Conservation (phyloP, 2,888 invertebrate species). For the Microplitis deprimator region DNA sequence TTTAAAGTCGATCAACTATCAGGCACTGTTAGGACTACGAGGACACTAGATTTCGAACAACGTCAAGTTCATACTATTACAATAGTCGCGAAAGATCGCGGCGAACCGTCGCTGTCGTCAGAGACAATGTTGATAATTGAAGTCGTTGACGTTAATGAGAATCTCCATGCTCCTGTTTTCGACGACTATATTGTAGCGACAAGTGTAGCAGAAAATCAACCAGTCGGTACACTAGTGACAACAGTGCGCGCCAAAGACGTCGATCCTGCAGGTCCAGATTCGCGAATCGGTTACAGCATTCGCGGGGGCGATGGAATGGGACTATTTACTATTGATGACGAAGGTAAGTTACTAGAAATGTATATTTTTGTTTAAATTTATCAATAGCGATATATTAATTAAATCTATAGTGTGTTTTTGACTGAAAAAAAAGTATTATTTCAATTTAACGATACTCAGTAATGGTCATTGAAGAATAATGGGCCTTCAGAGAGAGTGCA, state of each 20-base stretch:
- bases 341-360: constrained; percentile 76
- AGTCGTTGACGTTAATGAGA: constrained; percentile 95
- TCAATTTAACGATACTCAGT: constrained; percentile 51
- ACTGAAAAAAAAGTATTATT: constrained; percentile 45
- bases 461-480: constrained; percentile 51
- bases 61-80: constrained; percentile 91
- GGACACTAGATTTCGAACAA: constrained; percentile 88
- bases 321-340: constrained; percentile 90
- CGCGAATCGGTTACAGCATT: constrained; percentile 88
- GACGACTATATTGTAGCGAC: constrained; percentile 84
- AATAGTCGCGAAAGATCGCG: constrained; percentile 88
- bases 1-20: constrained; percentile 89
- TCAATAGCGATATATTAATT: background rate
- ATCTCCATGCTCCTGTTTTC: constrained; percentile 87
- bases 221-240: constrained; percentile 83
- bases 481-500: constrained; percentile 46
- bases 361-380: constrained; percentile 21
- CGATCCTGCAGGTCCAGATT: constrained; percentile 86
- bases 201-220: constrained; percentile 85
- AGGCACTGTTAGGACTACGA: constrained; percentile 87
- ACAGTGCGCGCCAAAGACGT: constrained; percentile 84
- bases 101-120: constrained; percentile 84
- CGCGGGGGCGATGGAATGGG: constrained; percentile 92
- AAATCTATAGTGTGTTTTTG: constrained; percentile 9
- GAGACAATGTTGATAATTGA: constrained; percentile 88